These are phyloP conservation scores for Salmo trutta DNA, from an alignment of 2,797 vertebrate species.

Conservation along the genomic window DNA sequence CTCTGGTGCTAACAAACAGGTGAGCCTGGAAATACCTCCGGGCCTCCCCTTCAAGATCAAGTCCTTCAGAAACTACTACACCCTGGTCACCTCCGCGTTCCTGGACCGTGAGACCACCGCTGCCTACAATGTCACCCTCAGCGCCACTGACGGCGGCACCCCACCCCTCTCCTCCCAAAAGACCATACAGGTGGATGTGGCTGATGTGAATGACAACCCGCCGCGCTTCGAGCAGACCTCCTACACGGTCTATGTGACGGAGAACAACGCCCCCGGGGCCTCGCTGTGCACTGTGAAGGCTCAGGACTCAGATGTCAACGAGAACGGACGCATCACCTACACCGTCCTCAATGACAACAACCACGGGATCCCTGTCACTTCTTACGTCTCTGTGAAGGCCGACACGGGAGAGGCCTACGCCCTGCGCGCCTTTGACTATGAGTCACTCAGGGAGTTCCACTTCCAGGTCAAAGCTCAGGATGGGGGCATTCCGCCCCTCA, in stretches of 20 bases:
- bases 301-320: constrained; percentile 86
- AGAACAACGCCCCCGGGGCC: constrained; percentile 90
- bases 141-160: constrained; percentile 87
- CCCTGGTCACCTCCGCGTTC: constrained; percentile 89
- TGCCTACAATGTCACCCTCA: constrained; percentile 94
- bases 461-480: constrained; percentile 94
- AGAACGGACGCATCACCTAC: constrained; percentile 93
- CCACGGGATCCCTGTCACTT: constrained; percentile 90
- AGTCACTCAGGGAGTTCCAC: constrained; percentile 92
- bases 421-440: constrained; percentile 93
- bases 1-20: constrained; percentile 89
- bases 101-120: constrained; percentile 90
- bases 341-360: constrained; percentile 90
- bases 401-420: constrained; percentile 91
- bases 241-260: constrained; percentile 90
- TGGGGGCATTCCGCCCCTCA: constrained; percentile 86
- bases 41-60: constrained; percentile 92
- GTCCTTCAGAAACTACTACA: constrained; percentile 96
- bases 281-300: constrained; percentile 90
- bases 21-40: constrained; percentile 85
- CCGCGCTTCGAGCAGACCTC: constrained; percentile 87
- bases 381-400: constrained; percentile 91
- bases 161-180: constrained; percentile 91
- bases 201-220: constrained; percentile 94
- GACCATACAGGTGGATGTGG: constrained; percentile 90